These are phyloP conservation scores for Poecilus cupreus DNA, from an alignment of 2,888 invertebrate genomes.

Conservation along the genomic window DNA sequence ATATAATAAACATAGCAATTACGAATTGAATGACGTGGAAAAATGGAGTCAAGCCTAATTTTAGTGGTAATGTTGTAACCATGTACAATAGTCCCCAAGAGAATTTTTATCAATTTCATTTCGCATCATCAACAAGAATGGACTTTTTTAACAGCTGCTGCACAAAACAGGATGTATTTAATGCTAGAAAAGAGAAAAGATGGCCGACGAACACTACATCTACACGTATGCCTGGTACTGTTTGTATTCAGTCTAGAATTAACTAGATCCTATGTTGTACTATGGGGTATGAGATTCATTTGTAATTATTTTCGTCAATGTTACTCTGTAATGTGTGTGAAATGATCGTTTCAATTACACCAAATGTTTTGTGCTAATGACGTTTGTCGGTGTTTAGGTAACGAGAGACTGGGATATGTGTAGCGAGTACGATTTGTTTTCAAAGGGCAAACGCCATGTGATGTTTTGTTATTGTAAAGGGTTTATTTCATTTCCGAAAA, in stretches of 20 bases:
- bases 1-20: conserved; percentile 59
- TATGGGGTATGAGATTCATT: neutral
- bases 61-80: conserved; percentile 52
- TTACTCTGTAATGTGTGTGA: conserved; percentile 34
- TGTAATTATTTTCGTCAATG: conserved; percentile 45
- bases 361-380: conserved; percentile 47
- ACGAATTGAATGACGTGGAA: conserved; percentile 54
- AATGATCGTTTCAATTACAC: conserved; percentile 37
- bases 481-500: conserved; percentile 31
- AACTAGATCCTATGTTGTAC: neutral
- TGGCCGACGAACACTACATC: no score
- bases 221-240: neutral
- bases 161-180: conserved; percentile 51
- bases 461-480: conserved; percentile 11
- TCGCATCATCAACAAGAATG: conserved; percentile 14
- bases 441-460: conserved; percentile 41
- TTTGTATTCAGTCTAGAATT: conserved; percentile 27
- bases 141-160: conserved; percentile 22
- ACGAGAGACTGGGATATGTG: conserved; percentile 35
- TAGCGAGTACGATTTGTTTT: conserved; percentile 25
- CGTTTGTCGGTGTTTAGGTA: conserved; percentile 53
- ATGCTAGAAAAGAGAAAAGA: conserved; percentile 34
- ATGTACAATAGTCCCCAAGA: conserved; percentile 49
- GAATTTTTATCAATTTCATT: conserved; percentile 37
- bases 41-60: conserved; percentile 56